Evolutionary conservation across 2,113 vertebrate species (phyloP), one percentile per base, ranked within the genome.

Genomic region (Poicephalus meyeri): DNA sequence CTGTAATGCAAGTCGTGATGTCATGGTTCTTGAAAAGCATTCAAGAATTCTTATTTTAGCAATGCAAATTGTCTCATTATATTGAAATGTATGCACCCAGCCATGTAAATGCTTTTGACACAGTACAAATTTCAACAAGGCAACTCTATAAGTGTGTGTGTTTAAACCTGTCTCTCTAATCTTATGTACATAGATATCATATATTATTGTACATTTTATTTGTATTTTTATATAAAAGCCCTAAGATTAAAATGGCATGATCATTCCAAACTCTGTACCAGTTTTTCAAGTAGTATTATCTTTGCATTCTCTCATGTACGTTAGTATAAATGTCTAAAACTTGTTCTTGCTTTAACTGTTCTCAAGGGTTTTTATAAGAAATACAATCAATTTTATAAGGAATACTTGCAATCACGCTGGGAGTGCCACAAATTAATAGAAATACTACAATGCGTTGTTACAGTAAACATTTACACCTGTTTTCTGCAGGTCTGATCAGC

Each of bases 41-140:
- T 95, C 86, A 49, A 89, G 52, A 79, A 73, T 77, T 95, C 88
- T 94, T 88, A 77, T 53, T 96, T 94, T 95, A 94, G 90, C 71
- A 86, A 88, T 86, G 88, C 86, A 94, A 1, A 90, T 94, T 63
- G 71, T 82, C 85, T 96, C 79, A 65, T 89, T 96, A 39, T 89
- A 76, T 80, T 86, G 63, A 97, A 88, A 96, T 65, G 25, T 83
- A 82, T 81, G 80, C 82, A 90, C 55, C 58, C 79, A 83, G 82
- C 63, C 35, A 23, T 83, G 53, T 72, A 94, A 86, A 88, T 88
- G 56, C 46, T 82, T 86, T 31, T 86, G 90, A 58, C 85, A 88
- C 50, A 56, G 49, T 79, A 80, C 88, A 88, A 28, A 91, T 93
- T 85, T 86, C 82, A 83, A 76, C 66, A 41, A 80, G 26, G 20